Evolutionary conservation across 1,140 invertebrate genomes (phyloP).

Genomic region (Condylostylus longicornis): DNA sequence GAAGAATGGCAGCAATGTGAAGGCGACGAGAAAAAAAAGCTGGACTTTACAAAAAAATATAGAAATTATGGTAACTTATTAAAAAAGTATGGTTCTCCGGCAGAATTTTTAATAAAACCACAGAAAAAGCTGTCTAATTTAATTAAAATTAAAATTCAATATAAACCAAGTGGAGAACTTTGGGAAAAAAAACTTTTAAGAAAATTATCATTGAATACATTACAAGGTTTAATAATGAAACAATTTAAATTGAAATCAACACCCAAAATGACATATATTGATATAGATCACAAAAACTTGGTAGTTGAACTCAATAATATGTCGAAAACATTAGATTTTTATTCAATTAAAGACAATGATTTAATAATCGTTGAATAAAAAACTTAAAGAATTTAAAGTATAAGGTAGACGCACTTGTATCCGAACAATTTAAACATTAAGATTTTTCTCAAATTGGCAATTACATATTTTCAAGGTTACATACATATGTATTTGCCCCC

Average conservation of each 20-base stretch:
- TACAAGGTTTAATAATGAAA: conserved; percentile 34
- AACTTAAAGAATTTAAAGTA: too few relatives aligned
- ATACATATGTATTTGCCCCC: too few relatives aligned
- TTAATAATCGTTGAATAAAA: conserved; percentile 55
- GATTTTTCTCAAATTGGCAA: too few relatives aligned
- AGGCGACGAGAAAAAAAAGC: conserved; percentile 31
- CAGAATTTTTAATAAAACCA: conserved; percentile 48
- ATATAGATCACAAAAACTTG: conserved; percentile 42
- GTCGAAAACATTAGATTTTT: conserved; percentile 64
- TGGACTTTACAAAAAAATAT: conserved; percentile 52
- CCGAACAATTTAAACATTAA: too few relatives aligned
- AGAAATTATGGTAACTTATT: conserved; percentile 51
- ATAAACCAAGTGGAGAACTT: conserved; percentile 37
- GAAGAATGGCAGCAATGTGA: conserved; percentile 51
- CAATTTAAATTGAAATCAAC: conserved; percentile 17
- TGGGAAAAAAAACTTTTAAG: conserved; percentile 56
- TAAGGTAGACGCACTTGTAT: too few relatives aligned
- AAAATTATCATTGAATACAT: conserved; percentile 68
- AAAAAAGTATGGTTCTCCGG: conserved; percentile 56
- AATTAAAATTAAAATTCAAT: conserved; percentile 48
- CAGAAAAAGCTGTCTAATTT: conserved; percentile 43
- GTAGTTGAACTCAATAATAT: conserved; percentile 64
- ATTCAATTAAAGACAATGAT: conserved; percentile 71
- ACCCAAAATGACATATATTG: conserved; percentile 35
- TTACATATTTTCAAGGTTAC: too few relatives aligned